These are phyloP conservation scores for Diplodus puntazzo DNA, from an alignment of 2,797 vertebrate genomes.

Conservation along the genomic window DNA sequence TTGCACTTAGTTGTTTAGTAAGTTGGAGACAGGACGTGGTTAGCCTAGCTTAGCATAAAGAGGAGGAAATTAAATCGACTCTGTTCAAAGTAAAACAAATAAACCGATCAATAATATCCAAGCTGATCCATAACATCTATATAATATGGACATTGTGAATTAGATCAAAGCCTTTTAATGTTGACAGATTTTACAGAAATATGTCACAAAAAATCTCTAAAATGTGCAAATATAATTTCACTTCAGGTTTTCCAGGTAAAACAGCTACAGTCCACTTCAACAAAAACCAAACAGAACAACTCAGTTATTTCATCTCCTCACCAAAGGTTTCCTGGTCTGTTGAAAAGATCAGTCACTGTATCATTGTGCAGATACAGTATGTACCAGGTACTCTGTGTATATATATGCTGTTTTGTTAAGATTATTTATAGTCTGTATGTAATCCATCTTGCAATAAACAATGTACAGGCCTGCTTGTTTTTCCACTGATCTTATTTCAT, in stretches of 20 bases:
- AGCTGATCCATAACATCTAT: not conserved
- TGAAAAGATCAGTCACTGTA: slow-evolving; percentile 20
- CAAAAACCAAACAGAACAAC: not conserved
- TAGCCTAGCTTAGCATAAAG: not conserved
- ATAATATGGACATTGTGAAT: not conserved
- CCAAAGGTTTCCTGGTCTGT: slow-evolving; percentile 17
- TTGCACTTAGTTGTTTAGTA: not conserved
- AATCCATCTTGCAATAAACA: slow-evolving; percentile 36
- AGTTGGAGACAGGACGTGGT: not conserved
- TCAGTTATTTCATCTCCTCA: not conserved
- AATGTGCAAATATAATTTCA: not conserved
- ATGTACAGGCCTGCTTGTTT: slow-evolving; percentile 4
- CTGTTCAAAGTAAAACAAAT: not conserved
- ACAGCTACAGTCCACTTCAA: not conserved
- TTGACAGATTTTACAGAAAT: not conserved
- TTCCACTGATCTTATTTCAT: slow-evolving; percentile 15
- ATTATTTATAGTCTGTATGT: slow-evolving; percentile 47
- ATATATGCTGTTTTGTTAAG: slow-evolving; percentile 40
- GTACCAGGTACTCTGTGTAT: slow-evolving; percentile 46
- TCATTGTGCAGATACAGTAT: slow-evolving; percentile 28
- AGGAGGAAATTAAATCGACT: not conserved
- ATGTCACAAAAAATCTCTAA: not conserved
- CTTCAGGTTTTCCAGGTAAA: not conserved
- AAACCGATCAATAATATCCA: not conserved
- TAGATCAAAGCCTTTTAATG: not conserved